Percentiles rank a stretch among this genome's conserved stretches.
These are phyloP conservation scores for Phrynosoma blainvillii DNA, from an alignment of 2,113 vertebrate species.

Conservation along the genomic window DNA sequence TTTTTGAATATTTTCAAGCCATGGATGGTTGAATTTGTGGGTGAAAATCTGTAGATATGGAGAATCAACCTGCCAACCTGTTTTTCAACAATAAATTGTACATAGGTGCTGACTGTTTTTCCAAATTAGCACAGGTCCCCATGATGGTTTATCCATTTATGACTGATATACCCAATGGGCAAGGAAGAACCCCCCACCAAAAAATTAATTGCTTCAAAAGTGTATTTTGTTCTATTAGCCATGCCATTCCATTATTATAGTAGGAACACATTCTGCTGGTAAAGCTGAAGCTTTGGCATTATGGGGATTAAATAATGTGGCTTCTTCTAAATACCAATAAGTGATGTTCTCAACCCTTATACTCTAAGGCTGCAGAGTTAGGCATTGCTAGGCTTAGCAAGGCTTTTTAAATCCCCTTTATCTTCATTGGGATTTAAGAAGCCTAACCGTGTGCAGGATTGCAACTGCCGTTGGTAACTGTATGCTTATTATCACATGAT, in stretches of 20 bases:
- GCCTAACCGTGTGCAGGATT: not conserved
- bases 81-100: not conserved
- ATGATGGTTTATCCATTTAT: not conserved
- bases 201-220: conserved; percentile 14
- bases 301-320: not conserved
- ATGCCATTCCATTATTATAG: not conserved
- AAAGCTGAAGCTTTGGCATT: not conserved
- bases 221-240: not conserved
- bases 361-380: not conserved
- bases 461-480: not conserved
- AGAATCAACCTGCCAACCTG: not conserved
- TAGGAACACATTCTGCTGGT: not conserved
- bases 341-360: not conserved
- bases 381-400: not conserved
- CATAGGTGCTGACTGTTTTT: too few species aligned
- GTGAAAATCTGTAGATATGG: too few species aligned
- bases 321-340: not conserved
- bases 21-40: too few species aligned
- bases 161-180: not conserved
- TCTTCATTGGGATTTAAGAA: not conserved
- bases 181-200: not conserved
- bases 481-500: conserved; percentile 16
- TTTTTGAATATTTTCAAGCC: too few species aligned
- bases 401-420: not conserved
- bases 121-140: not conserved